Base-by-base conservation (phyloP, 2,113 vertebrate genomes). In the Cephalopholis sonnerati region DNA sequence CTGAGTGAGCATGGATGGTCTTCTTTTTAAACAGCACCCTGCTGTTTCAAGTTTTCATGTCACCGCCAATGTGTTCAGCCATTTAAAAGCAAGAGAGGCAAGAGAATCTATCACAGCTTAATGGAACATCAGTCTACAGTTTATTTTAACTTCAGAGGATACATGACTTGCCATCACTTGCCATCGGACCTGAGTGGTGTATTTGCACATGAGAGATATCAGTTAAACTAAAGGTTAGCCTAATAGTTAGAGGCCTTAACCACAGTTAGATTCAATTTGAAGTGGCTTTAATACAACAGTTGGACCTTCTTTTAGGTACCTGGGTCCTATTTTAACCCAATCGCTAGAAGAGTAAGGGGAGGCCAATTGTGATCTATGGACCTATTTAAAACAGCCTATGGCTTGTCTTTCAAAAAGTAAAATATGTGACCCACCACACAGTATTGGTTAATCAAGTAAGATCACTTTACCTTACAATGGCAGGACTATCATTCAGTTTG, bases 41-140 rank as follows among this genome's bases (percentile, higher is more conserved):
- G 65, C 77, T 77, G 74, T 53, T 83, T 70, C 16, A 54, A 68
- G 61, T 79, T 32, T 80, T 71, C 51, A 86, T 62, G 70, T 82
- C 7, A 65, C 79, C 27, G 5, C 39, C 41, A 69, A 5, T 36
- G 64, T 29, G 50, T 80, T 70, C 46, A 53, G 69, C 44, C 51
- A 24, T 41, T 25, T 54, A 11, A 18, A 53, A 29, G 53, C 7
- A 15, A 53, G 32, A 64, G 13, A 46, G 5, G 2, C 27, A 44
- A 58, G 54, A 18, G 16, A 71, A 29, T 67, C 48, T 53, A 17
- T 59, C 39, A n/a, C 22, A 77, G 29, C 72, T 51, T 72, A 79
- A 59, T 70, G 57, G 67, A 66, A 79, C 67, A 32, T 48, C 39
- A 77, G 17, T 16, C 17, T 29, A 5, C 57, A 39, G n/a, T 75